phyloP scores from a whole-genome alignment of 2,113 vertebrate genomes.

The Prunella fulvescens region DNA sequence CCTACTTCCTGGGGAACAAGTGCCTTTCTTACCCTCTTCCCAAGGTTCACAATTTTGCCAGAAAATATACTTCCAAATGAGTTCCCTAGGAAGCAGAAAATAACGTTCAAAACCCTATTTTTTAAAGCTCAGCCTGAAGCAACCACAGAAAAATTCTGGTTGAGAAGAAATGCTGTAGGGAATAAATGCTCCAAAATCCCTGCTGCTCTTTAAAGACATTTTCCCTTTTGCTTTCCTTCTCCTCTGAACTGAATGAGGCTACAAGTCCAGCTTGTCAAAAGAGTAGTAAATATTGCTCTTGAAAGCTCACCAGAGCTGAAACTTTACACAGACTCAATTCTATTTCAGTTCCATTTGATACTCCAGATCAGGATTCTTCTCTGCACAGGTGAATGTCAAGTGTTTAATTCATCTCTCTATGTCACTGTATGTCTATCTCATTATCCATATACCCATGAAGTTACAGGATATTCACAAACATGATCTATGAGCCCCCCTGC shows the following conservation, averaged over 20 bases:
- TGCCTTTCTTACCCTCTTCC: neutral
- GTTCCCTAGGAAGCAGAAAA: neutral
- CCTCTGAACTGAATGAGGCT: neutral
- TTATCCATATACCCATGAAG: neutral
- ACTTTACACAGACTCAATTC: neutral
- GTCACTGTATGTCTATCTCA: neutral
- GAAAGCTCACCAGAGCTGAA: neutral
- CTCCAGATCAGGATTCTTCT: neutral
- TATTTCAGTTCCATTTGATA: neutral
- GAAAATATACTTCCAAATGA: neutral
- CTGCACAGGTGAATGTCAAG: neutral
- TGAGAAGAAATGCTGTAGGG: neutral
- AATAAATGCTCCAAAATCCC: neutral
- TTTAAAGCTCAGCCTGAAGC: neutral
- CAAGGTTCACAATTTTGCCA: neutral
- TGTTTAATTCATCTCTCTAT: neutral
- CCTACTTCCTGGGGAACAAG: neutral
- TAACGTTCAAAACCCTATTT: neutral
- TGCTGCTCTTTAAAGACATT: neutral
- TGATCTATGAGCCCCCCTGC: neutral
- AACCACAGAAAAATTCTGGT: neutral
- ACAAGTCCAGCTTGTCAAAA: neutral
- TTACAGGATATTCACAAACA: neutral
- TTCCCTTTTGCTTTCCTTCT: neutral
- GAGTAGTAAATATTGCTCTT: neutral